Conservation (phyloP, 1,140 invertebrate genomes). For the Ruditapes philippinarum region DNA sequence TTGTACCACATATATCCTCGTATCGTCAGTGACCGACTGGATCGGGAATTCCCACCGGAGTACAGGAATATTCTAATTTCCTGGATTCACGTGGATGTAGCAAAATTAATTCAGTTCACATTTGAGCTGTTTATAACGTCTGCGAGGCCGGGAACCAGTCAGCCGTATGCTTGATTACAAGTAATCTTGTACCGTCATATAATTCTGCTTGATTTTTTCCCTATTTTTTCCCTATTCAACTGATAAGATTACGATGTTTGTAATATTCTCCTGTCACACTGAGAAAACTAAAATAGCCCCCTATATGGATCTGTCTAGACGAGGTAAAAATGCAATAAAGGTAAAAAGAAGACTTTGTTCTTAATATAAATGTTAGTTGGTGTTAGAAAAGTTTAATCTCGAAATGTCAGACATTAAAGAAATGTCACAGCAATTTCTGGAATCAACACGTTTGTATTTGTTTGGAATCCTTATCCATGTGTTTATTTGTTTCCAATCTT, state of each 20-base stretch:
- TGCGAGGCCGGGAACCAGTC: not conserved
- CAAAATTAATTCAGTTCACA: slow-evolving; percentile 27
- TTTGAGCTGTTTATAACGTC: not conserved
- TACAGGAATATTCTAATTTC: slow-evolving; percentile 16
- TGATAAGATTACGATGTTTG: not conserved
- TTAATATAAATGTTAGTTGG: too few species aligned
- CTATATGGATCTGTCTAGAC: too few species aligned
- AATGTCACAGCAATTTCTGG: too few species aligned
- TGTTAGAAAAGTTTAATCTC: too few species aligned
- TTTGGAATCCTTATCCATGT: not conserved
- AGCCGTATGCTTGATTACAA: not conserved
- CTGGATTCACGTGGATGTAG: slow-evolving; percentile 23
- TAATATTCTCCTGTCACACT: not conserved
- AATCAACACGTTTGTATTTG: too few species aligned
- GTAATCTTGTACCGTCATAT: not conserved
- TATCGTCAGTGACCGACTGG: slow-evolving; percentile 20
- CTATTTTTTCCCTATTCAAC: too few species aligned
- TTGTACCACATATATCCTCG: not conserved
- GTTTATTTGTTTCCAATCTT: too few species aligned
- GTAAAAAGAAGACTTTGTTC: too few species aligned
- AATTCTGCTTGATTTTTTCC: not conserved
- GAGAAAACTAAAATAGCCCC: too few species aligned
- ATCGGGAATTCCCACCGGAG: not conserved
- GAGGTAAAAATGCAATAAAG: too few species aligned
- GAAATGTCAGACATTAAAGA: too few species aligned